Conservation (phyloP, 2,888 invertebrate genomes). For the Anarsia innoxiella region DNA sequence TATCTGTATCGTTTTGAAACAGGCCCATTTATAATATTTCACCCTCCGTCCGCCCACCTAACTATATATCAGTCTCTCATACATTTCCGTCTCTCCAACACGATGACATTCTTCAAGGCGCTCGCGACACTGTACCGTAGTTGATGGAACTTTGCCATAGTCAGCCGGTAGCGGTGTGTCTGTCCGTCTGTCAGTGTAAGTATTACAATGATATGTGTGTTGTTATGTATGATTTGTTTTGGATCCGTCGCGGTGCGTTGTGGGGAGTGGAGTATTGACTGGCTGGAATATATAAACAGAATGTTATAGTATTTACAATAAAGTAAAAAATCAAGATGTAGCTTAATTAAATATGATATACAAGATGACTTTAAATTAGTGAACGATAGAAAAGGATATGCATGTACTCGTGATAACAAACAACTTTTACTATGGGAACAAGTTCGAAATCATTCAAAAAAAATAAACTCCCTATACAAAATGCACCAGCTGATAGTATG, state of each 20-base stretch:
- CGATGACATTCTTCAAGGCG: slow-evolving; percentile 54
- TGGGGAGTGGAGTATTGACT: background rate
- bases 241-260: background rate
- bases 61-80: slow-evolving; percentile 47
- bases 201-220: slow-evolving; percentile 41
- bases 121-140: slow-evolving; percentile 46
- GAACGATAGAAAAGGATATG: no score
- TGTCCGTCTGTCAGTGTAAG: slow-evolving; percentile 41
- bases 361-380: no score
- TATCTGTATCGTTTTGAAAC: no score
- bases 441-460: no score
- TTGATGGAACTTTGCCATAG: slow-evolving; percentile 52
- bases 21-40: background rate
- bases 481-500: no score
- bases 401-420: no score
- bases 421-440: no score
- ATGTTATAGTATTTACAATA: no score
- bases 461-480: no score
- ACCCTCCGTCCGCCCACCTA: background rate
- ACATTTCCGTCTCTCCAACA: slow-evolving; percentile 55
- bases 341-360: no score
- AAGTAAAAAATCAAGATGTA: no score
- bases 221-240: slow-evolving; percentile 28
- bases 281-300: no score
- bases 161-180: slow-evolving; percentile 36